Conservation (phyloP, 1,140 invertebrate genomes). For the Monomorium pharaonis region DNA sequence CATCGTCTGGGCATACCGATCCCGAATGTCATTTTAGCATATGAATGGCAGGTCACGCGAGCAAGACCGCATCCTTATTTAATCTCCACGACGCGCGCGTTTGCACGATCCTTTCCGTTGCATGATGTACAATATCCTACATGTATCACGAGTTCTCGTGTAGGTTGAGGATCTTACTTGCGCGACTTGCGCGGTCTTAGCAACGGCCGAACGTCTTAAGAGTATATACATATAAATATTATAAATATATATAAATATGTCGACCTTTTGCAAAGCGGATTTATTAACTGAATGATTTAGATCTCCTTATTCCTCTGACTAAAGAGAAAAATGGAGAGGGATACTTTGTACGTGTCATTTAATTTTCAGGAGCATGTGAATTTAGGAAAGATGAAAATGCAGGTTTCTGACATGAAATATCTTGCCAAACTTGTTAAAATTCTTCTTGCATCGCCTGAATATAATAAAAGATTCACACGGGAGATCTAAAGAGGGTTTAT, state of each 20-base stretch:
- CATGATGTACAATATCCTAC: constrained; percentile 6
- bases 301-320: neutral
- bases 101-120: constrained; percentile 8
- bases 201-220: neutral
- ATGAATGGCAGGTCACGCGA: constrained; percentile 48
- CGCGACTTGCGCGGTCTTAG: neutral
- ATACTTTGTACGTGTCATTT: neutral
- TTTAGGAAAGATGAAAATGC: neutral
- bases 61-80: constrained; percentile 30
- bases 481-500: neutral
- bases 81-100: constrained; percentile 16
- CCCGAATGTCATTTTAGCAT: constrained; percentile 57
- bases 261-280: neutral
- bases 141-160: constrained; percentile 20
- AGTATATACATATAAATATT: neutral
- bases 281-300: neutral
- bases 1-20: constrained; percentile 68
- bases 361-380: neutral
- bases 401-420: constrained; percentile 7
- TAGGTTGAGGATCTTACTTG: constrained; percentile 16
- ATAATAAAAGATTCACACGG: constrained; percentile 14
- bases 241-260: neutral
- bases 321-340: neutral
- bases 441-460: neutral
- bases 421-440: constrained; percentile 30